Conservation (phyloP, 2,113 vertebrate species). For the Chaenocephalus aceratus region DNA sequence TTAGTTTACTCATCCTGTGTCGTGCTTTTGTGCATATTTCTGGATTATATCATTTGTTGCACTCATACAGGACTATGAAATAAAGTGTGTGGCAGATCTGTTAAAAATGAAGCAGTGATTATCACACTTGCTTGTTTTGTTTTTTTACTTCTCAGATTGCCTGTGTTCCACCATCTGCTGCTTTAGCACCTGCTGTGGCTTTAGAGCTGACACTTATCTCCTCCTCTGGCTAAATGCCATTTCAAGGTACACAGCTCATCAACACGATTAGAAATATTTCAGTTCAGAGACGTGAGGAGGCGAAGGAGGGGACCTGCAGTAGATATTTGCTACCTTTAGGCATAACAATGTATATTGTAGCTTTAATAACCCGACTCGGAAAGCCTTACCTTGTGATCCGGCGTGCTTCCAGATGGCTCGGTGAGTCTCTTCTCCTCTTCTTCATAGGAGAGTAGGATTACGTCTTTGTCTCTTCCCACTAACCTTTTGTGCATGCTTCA, state of each 20-base stretch:
- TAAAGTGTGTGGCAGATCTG: not conserved
- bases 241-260: constrained; percentile 33
- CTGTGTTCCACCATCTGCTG: constrained; percentile 46
- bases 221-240: constrained; percentile 41
- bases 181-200: constrained; percentile 29
- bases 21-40: not conserved
- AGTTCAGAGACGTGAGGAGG: constrained; percentile 13
- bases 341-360: constrained; percentile 9
- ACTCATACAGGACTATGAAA: not conserved
- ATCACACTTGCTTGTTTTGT: not conserved
- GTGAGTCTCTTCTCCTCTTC: constrained; percentile 96
- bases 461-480: constrained; percentile 82
- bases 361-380: constrained; percentile 9
- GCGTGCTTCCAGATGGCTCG: constrained; percentile 96
- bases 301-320: constrained; percentile 5
- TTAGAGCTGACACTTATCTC: constrained; percentile 46
- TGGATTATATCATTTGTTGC: not conserved
- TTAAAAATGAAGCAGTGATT: not conserved
- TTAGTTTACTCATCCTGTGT: not conserved
- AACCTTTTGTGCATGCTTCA: constrained; percentile 77
- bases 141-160: constrained; percentile 23
- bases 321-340: constrained; percentile 14
- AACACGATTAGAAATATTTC: constrained; percentile 17
- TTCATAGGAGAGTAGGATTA: constrained; percentile 92
- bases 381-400: constrained; percentile 92